Percentiles rank a stretch among this genome's conserved stretches.
These are phyloP conservation scores for Archegozetes longisetosus DNA, from an alignment of 1,140 invertebrate species.

Conservation along the genomic window DNA sequence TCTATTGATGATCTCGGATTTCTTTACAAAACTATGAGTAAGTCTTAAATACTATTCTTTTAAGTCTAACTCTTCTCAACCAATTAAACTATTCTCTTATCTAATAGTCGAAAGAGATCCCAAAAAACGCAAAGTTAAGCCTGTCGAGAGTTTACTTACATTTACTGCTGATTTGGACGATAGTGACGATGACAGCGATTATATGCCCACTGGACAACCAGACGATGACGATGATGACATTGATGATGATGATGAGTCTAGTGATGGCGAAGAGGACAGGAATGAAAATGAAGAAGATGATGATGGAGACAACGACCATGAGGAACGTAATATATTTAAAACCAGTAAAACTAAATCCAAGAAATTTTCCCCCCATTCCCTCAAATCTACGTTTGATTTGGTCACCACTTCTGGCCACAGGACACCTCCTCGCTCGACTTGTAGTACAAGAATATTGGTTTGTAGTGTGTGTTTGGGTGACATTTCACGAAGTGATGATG, in stretches of 20 bases:
- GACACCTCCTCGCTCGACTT: neutral
- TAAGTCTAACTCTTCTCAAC: too few relatives aligned
- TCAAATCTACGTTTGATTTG: neutral
- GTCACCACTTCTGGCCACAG: neutral
- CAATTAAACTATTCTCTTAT: too few relatives aligned
- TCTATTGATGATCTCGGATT: neutral
- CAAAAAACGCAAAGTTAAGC: slow-evolving; percentile 65
- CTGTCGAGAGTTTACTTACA: slow-evolving; percentile 47
- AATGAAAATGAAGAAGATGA: slow-evolving; percentile 17
- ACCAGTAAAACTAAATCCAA: too few relatives aligned
- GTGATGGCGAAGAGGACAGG: slow-evolving; percentile 19
- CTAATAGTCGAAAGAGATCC: slow-evolving; percentile 63
- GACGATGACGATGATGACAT: slow-evolving; percentile 50
- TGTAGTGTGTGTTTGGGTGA: slow-evolving; percentile 87
- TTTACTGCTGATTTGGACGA: slow-evolving; percentile 59
- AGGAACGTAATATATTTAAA: slow-evolving; percentile 14
- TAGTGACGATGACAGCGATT: slow-evolving; percentile 79
- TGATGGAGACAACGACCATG: slow-evolving; percentile 19
- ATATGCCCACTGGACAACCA: slow-evolving; percentile 42
- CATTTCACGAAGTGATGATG: slow-evolving; percentile 62
- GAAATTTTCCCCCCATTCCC: neutral
- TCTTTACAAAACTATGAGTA: neutral
- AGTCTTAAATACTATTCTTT: too few relatives aligned
- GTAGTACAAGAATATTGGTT: slow-evolving; percentile 41
- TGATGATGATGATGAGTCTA: neutral